phyloP scores from a whole-genome alignment of 2,888 invertebrate genomes.

The Nysson spinosus region DNA sequence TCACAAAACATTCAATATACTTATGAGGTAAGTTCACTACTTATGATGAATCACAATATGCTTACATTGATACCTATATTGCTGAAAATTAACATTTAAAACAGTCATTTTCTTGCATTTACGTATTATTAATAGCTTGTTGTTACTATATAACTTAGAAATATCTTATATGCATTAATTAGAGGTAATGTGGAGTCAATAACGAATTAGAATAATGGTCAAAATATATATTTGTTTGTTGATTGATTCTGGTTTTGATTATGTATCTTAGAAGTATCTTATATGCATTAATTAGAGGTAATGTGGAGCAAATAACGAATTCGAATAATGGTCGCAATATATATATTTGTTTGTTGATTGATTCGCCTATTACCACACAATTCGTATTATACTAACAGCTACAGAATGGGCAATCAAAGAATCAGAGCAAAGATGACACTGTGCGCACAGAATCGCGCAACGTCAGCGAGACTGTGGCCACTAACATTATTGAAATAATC shows the following conservation, averaged over 20 bases:
- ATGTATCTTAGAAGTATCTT: constrained; percentile 19
- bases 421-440: constrained; percentile 62
- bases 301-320: constrained; percentile 20
- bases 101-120: constrained; percentile 22
- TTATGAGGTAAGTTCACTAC: constrained; percentile 69
- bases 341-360: constrained; percentile 32
- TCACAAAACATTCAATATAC: constrained; percentile 70
- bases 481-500: constrained; percentile 62
- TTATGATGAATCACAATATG: constrained; percentile 6
- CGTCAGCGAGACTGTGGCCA: constrained; percentile 58
- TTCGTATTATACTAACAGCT: constrained; percentile 60
- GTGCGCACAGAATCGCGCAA: constrained; percentile 57
- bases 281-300: constrained; percentile 23
- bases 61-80: constrained; percentile 19
- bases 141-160: constrained; percentile 16
- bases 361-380: constrained; percentile 31
- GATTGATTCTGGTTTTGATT: constrained; percentile 16
- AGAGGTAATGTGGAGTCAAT: constrained; percentile 17
- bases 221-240: constrained; percentile 28
- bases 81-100: constrained; percentile 10
- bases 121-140: constrained; percentile 9
- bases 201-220: constrained; percentile 23
- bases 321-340: constrained; percentile 25
- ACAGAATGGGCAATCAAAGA: constrained; percentile 67
- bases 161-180: constrained; percentile 24